Evolutionary conservation across 2,888 invertebrate species (phyloP), one percentile per base, ranked within the genome.

Genomic region (Ennomos fuscantarius): DNA sequence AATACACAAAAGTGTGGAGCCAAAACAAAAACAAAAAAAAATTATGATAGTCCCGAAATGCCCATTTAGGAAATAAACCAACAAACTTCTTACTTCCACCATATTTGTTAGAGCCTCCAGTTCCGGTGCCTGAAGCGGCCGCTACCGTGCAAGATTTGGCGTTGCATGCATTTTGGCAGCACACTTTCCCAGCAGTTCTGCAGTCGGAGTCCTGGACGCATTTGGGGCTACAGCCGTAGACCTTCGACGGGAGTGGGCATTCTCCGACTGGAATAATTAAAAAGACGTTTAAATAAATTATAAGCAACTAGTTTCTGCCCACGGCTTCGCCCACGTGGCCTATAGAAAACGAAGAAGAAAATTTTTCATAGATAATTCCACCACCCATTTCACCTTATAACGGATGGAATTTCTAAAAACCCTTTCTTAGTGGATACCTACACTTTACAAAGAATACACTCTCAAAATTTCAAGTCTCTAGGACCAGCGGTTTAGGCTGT

Each of bases 131-230:
- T 36, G 81, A 73, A 0, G 82, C 61, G 0, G 86, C 81, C 0
- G 94, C 74, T 24, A 92, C 84, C 0, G 93, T 91, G 73, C 96
- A 96, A 1, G 96, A 96, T 76, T 93, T 94, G 46, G 92, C 89
- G 69, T 95, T 95, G 86, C 96, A 96, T 55, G 93, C 82, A 82
- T 96, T 96, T 8, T 94, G 91, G 69, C 95, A 95, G 79, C 96
- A 96, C 66, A 94, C 94, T 76, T 94, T 94, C 65, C 94, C 94
- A 24, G 24, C 24, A 24, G 24, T 24, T 24, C 92, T 88, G 80
- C 96, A 96, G 65, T 95, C 94, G 66, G 92, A 93, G 78, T 95
- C 94, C 59, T 94, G 93, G 42, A 89, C 76, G 70, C 96, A 96
- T 74, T 94, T 95, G 1, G 96, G 95, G 48, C 91, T 94, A 80